Conservation (phyloP, 2,888 invertebrate species). For the Synergus itoensis region DNA sequence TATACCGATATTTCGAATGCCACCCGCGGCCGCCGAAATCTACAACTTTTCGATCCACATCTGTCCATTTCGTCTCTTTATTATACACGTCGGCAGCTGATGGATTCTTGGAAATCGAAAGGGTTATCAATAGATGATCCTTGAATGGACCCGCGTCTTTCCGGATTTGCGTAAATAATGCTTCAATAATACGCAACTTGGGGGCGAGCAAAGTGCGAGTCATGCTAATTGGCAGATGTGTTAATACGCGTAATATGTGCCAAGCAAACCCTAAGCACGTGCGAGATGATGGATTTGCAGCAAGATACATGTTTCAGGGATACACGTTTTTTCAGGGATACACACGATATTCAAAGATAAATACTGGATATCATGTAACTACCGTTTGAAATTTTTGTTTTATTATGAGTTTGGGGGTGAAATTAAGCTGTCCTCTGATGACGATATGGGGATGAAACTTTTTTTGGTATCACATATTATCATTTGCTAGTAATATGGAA, state of each 20-base stretch:
- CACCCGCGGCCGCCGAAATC: not conserved
- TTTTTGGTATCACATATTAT: no score
- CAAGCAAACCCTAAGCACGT: slow-evolving; percentile 19
- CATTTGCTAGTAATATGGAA: no score
- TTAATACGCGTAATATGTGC: slow-evolving; percentile 24
- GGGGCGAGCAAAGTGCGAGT: slow-evolving; percentile 33
- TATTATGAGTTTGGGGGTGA: no score
- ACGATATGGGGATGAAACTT: no score
- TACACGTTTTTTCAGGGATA: no score
- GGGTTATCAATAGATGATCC: slow-evolving; percentile 26
- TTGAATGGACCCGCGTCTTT: slow-evolving; percentile 52
- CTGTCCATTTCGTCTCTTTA: slow-evolving; percentile 25
- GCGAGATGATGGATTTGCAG: slow-evolving; percentile 15
- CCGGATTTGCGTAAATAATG: slow-evolving; percentile 48
- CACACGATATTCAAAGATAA: no score
- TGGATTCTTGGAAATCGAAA: slow-evolving; percentile 31
- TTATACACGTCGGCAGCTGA: slow-evolving; percentile 25
- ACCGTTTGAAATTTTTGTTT: no score
- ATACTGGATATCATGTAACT: not conserved
- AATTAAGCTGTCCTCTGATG: no score
- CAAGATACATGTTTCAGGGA: no score
- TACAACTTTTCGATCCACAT: slow-evolving; percentile 34
- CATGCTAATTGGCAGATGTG: slow-evolving; percentile 39
- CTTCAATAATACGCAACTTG: slow-evolving; percentile 40
- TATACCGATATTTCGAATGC: not conserved